Conservation (phyloP, 2,888 invertebrate genomes). For the Diarsia brunnea region DNA sequence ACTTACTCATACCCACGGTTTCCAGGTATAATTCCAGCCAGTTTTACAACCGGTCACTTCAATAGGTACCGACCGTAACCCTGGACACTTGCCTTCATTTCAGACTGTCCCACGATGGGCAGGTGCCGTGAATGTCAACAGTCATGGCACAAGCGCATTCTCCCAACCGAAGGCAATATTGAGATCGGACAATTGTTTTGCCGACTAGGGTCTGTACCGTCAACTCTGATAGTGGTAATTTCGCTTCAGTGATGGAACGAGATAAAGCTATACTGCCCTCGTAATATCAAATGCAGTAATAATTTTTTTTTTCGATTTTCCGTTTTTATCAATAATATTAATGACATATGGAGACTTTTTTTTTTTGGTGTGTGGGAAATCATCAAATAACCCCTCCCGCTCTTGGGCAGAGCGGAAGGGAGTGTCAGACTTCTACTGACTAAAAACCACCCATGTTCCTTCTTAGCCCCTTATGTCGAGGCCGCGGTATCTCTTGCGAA, state of each 20-base stretch:
- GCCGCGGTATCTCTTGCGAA: too few relatives aligned
- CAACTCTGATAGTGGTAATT: neutral
- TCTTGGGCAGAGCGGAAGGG: too few relatives aligned
- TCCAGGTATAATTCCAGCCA: slow-evolving; percentile 15
- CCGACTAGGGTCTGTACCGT: slow-evolving; percentile 2
- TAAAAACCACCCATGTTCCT: too few relatives aligned
- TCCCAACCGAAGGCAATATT: slow-evolving; percentile 45
- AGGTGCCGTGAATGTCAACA: slow-evolving; percentile 69
- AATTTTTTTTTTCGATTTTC: too few relatives aligned
- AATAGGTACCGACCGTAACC: slow-evolving; percentile 47
- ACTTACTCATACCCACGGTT: slow-evolving; percentile 16
- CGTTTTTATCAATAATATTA: too few relatives aligned
- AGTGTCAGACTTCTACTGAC: too few relatives aligned
- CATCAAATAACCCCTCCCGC: too few relatives aligned
- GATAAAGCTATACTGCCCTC: neutral
- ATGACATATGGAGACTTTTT: too few relatives aligned
- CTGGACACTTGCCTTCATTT: slow-evolving; percentile 53
- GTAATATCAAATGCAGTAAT: too few relatives aligned
- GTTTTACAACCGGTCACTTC: slow-evolving; percentile 37
- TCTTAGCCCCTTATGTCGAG: too few relatives aligned
- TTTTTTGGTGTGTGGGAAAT: too few relatives aligned
- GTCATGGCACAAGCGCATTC: slow-evolving; percentile 64
- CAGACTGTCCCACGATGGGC: slow-evolving; percentile 61
- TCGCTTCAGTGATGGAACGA: neutral
- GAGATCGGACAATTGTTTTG: slow-evolving; percentile 50